Conservation (phyloP, 2,888 invertebrate genomes). For the Pachydiplax longipennis region DNA sequence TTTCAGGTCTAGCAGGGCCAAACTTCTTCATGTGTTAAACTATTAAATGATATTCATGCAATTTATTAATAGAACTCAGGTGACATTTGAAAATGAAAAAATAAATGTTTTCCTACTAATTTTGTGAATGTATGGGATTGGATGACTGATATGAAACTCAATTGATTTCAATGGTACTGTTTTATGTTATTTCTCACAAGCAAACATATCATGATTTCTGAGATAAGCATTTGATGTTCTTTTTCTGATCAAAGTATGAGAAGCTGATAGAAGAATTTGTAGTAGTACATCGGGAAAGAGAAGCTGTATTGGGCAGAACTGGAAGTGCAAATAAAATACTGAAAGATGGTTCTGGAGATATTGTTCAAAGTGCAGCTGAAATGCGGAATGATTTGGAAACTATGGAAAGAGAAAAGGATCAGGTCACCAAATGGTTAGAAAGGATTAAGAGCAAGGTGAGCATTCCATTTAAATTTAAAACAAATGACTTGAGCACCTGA, state of each 20-base stretch:
- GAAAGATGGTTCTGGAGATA: neutral
- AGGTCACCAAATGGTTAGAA: conserved; percentile 70
- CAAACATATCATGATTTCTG: neutral
- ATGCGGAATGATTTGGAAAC: conserved; percentile 83
- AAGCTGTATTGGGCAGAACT: conserved; percentile 59
- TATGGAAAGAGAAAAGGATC: conserved; percentile 86
- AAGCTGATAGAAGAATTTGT: conserved; percentile 83
- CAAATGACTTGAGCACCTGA: too few species aligned
- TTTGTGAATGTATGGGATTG: too few species aligned
- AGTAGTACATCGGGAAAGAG: conserved; percentile 74
- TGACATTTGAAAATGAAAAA: too few species aligned
- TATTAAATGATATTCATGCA: too few species aligned
- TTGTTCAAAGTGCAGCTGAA: conserved; percentile 72
- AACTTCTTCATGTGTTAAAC: too few species aligned
- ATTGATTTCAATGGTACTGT: too few species aligned
- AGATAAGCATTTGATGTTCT: neutral
- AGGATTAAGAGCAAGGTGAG: conserved; percentile 64
- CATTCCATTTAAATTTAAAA: neutral
- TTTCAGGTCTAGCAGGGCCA: too few species aligned
- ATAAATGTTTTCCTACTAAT: too few species aligned
- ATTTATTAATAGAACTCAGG: too few species aligned
- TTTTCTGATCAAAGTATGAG: conserved; percentile 65
- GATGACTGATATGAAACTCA: too few species aligned
- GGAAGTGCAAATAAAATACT: conserved; percentile 47
- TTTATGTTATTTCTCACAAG: too few species aligned